Percentiles rank a stretch among this genome's conserved stretches.
These are phyloP conservation scores for Coleophora flavipennella DNA, from an alignment of 2,888 invertebrate genomes.

Conservation along the genomic window DNA sequence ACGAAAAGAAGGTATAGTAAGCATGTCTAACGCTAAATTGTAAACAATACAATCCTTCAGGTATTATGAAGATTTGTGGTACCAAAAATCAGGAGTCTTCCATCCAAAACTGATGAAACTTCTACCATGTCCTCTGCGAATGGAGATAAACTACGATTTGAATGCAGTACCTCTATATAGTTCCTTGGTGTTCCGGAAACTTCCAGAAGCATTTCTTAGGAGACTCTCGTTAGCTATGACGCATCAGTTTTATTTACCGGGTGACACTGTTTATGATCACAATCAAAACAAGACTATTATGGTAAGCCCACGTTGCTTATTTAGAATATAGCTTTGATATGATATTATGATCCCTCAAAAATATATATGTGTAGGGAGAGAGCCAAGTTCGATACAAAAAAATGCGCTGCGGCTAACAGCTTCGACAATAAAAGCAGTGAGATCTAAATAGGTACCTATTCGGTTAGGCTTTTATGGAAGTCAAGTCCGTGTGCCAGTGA, in stretches of 20 bases:
- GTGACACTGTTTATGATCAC: slow-evolving; percentile 63
- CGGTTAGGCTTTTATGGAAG: slow-evolving; percentile 58
- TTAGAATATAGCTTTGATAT: too few species aligned
- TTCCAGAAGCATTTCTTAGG: slow-evolving; percentile 66
- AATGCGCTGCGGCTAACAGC: too few species aligned
- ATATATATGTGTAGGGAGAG: too few species aligned
- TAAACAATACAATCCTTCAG: slow-evolving; percentile 20
- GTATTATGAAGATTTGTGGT: slow-evolving; percentile 69
- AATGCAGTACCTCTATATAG: slow-evolving; percentile 65
- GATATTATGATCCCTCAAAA: too few species aligned
- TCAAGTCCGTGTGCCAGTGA: slow-evolving; percentile 47
- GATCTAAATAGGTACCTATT: too few species aligned
- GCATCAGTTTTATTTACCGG: slow-evolving; percentile 67
- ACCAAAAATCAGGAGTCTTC: slow-evolving; percentile 64
- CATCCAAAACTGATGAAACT: slow-evolving; percentile 50
- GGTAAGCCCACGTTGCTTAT: slow-evolving; percentile 34
- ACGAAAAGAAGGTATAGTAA: too few species aligned
- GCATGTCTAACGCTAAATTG: too few species aligned
- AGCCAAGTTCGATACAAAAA: too few species aligned
- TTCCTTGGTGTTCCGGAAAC: slow-evolving; percentile 63
- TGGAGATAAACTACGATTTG: slow-evolving; percentile 67
- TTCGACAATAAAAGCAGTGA: too few species aligned
- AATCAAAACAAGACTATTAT: slow-evolving; percentile 66
- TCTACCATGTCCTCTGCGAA: slow-evolving; percentile 60
- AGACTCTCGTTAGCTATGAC: slow-evolving; percentile 63